Conservation (phyloP, 2,797 vertebrate genomes). For the Eptatretus atami region DNA sequence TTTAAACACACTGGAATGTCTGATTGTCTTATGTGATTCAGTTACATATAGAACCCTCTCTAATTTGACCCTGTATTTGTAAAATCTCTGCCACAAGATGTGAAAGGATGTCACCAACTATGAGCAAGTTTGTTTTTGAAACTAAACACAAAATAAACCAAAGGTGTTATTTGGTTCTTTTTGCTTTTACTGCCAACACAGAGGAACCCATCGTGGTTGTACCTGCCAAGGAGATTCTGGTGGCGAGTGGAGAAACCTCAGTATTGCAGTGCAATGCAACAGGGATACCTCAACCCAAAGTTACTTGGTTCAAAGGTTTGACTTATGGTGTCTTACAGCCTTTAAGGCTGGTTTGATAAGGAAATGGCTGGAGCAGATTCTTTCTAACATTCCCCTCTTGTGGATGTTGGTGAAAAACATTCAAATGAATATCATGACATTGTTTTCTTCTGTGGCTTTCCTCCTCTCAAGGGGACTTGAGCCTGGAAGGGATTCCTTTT, state of each 20-base stretch:
- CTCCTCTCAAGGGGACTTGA: constrained; percentile 25
- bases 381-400: background rate
- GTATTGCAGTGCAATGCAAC: constrained; percentile 44
- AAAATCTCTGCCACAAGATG: background rate
- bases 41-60: too few relatives aligned
- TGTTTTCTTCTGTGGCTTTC: constrained; percentile 4
- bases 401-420: constrained; percentile 5
- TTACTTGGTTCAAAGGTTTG: constrained; percentile 81
- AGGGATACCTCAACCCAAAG: constrained; percentile 39
- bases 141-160: too few relatives aligned
- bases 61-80: background rate
- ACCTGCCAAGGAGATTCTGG: constrained; percentile 33
- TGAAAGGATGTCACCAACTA: too few relatives aligned
- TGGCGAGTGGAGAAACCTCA: constrained; percentile 39
- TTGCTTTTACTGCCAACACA: constrained; percentile 13
- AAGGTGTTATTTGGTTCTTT: background rate
- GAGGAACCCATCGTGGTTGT: constrained; percentile 39
- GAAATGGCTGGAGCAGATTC: background rate
- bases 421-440: background rate
- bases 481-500: constrained; percentile 27
- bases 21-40: too few relatives aligned
- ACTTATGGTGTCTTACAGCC: too few relatives aligned
- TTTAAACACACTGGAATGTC: too few relatives aligned
- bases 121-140: too few relatives aligned
- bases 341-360: background rate